Conservation (phyloP, 1,140 invertebrate species). For the Brachionus plicatilis region DNA sequence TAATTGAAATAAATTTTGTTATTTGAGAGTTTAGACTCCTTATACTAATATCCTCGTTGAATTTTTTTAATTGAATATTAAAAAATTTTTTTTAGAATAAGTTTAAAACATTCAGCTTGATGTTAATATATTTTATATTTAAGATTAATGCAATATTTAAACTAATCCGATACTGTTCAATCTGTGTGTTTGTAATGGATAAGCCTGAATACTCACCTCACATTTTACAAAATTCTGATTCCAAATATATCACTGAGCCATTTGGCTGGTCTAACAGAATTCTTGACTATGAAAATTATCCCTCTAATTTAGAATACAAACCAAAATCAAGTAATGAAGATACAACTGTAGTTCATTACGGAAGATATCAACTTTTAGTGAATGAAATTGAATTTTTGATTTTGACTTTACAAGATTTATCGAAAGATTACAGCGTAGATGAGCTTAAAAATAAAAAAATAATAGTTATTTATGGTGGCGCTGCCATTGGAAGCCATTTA, state of each 20-base stretch:
- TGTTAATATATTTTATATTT: no score
- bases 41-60: no score
- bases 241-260: neutral
- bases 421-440: neutral
- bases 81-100: no score
- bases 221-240: neutral
- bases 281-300: neutral
- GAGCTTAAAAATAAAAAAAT: neutral
- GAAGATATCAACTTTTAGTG: neutral
- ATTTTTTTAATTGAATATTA: no score
- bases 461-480: neutral
- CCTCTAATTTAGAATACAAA: neutral
- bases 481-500: neutral
- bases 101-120: no score
- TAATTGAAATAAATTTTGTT: no score
- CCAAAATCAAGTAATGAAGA: neutral
- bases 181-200: neutral
- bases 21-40: no score
- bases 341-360: neutral
- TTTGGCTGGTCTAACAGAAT: neutral
- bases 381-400: conserved; percentile 28
- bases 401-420: neutral
- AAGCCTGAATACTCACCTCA: neutral
- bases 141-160: no score
- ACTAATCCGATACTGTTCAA: neutral